Evolutionary conservation across 2,113 vertebrate genomes (phyloP).

Genomic region (Oreochromis tanganicae): DNA sequence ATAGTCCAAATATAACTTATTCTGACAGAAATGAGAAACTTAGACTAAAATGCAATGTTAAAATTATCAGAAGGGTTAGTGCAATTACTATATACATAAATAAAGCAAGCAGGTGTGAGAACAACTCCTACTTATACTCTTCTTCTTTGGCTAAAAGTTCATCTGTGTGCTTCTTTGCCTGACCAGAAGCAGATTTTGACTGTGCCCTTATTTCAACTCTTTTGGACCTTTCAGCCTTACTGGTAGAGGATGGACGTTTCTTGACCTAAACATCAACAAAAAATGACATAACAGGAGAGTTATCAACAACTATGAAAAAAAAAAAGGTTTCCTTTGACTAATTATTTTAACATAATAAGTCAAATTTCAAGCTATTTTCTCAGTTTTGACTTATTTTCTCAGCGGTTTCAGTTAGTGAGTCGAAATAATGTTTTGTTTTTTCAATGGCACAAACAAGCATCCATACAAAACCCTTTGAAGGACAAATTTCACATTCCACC

Average conservation of each 20-base stretch:
- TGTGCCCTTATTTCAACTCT: neutral
- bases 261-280: conserved; percentile 31
- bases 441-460: neutral
- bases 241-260: conserved; percentile 18
- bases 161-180: conserved; percentile 24
- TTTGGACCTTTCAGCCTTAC: conserved; percentile 14
- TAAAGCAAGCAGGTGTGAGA: neutral
- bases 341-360: neutral
- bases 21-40: neutral
- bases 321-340: neutral
- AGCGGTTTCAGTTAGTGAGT: neutral
- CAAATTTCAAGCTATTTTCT: neutral
- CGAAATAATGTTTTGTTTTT: neutral
- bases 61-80: neutral
- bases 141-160: conserved; percentile 78
- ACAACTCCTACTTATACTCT: conserved; percentile 80
- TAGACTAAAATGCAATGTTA: neutral
- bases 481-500: neutral
- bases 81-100: neutral
- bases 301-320: neutral
- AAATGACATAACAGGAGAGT: neutral
- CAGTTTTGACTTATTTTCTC: neutral
- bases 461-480: neutral
- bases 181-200: conserved; percentile 31
- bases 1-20: neutral